Conservation (phyloP, 92 coral and sea anemone genomes). For the Actinernus sp. region DNA sequence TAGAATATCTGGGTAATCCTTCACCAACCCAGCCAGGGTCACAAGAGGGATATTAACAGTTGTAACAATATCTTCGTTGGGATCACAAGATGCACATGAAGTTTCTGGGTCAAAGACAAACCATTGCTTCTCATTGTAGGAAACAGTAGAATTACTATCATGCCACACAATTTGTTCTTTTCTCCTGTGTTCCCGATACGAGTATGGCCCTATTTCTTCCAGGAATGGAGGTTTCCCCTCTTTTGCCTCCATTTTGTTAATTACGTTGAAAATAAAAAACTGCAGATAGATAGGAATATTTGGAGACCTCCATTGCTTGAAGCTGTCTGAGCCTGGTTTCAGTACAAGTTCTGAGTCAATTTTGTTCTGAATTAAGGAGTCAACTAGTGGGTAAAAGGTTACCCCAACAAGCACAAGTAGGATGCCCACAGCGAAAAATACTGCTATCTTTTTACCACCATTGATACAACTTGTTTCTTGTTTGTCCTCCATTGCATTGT, state of each 20-base stretch:
- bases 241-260: constrained; percentile 61
- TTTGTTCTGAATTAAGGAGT: constrained; percentile 70
- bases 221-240: constrained; percentile 61
- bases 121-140: constrained; percentile 80
- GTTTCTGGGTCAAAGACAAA: constrained; percentile 80
- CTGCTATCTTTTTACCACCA: constrained; percentile 76
- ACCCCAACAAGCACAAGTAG: constrained; percentile 59
- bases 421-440: constrained; percentile 72
- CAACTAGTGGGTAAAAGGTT: constrained; percentile 65
- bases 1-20: constrained; percentile 23
- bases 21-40: constrained; percentile 62
- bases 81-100: constrained; percentile 80
- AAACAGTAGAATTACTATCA: constrained; percentile 51
- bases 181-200: constrained; percentile 80
- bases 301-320: constrained; percentile 81
- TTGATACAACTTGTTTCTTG: constrained; percentile 50
- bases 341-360: constrained; percentile 73
- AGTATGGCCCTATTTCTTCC: constrained; percentile 87
- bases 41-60: constrained; percentile 84
- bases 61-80: constrained; percentile 46
- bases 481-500: constrained; percentile 6
- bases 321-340: constrained; percentile 66
- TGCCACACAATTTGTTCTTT: constrained; percentile 87
- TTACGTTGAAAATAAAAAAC: constrained; percentile 70
- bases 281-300: constrained; percentile 78